Conservation (phyloP, 1,140 invertebrate genomes). For the Streblospio benedicti region DNA sequence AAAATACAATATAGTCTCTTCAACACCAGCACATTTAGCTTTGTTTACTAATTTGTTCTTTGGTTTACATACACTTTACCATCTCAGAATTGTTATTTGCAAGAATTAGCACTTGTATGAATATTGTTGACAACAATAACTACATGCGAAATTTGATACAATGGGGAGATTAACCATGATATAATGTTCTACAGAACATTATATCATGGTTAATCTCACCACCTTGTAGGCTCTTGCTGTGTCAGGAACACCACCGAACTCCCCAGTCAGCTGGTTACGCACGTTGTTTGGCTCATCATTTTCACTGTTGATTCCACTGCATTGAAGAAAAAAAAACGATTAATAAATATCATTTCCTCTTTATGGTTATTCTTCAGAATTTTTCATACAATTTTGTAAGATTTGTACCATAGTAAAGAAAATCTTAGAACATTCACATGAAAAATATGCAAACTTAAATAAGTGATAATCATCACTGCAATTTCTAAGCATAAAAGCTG, state of each 20-base stretch:
- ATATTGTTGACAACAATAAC: too few species aligned
- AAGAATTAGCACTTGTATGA: neutral
- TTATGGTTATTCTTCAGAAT: neutral
- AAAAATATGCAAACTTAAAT: too few species aligned
- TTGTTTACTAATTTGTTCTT: slow-evolving; percentile 7
- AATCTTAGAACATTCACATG: too few species aligned
- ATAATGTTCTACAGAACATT: neutral
- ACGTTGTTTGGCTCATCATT: slow-evolving; percentile 92
- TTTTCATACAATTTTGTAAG: too few species aligned
- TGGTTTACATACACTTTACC: neutral
- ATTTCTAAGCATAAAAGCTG: neutral
- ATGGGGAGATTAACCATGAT: neutral
- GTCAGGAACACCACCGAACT: slow-evolving; percentile 84
- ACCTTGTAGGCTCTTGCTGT: slow-evolving; percentile 92
- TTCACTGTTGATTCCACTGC: slow-evolving; percentile 88
- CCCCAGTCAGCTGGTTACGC: slow-evolving; percentile 77
- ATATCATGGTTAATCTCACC: slow-evolving; percentile 37
- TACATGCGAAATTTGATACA: too few species aligned
- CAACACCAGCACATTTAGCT: too few species aligned
- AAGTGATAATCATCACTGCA: too few species aligned
- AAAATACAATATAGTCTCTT: too few species aligned
- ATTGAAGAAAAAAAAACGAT: slow-evolving; percentile 7
- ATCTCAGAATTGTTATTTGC: neutral
- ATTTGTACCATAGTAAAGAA: too few species aligned
- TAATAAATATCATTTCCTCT: neutral